Conservation (phyloP, 2,113 vertebrate species). For the Rhinopomastus cyanomelas region DNA sequence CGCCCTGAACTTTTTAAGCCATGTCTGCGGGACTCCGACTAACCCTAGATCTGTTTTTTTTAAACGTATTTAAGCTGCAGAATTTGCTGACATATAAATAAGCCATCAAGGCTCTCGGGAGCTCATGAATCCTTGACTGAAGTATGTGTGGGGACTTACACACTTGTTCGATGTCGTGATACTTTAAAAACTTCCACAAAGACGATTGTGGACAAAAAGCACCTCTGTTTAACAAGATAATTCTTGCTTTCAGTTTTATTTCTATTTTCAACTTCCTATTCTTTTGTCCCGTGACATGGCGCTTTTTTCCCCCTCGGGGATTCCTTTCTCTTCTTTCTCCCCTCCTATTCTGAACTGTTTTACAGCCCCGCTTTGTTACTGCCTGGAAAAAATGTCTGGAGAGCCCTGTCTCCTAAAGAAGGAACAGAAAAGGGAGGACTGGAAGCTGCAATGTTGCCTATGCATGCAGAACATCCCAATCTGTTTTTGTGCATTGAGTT, state of each 20-base stretch:
- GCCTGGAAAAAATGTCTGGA: conserved; percentile 79
- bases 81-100: conserved; percentile 63
- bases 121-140: conserved; percentile 65
- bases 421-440: conserved; percentile 76
- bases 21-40: not conserved
- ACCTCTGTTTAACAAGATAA: conserved; percentile 79
- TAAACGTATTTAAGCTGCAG: conserved; percentile 41
- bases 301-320: conserved; percentile 64
- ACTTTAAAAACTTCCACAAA: conserved; percentile 68
- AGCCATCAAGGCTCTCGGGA: conserved; percentile 64
- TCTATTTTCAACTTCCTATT: conserved; percentile 73
- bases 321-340: conserved; percentile 66
- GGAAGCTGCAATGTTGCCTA: conserved; percentile 75
- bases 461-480: conserved; percentile 84
- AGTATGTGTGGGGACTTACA: conserved; percentile 44
- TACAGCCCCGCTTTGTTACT: conserved; percentile 79
- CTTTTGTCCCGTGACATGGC: conserved; percentile 71
- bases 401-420: conserved; percentile 75
- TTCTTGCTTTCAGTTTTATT: conserved; percentile 79
- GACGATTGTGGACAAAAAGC: conserved; percentile 23
- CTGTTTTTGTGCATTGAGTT: conserved; percentile 87
- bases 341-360: conserved; percentile 73
- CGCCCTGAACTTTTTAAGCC: not conserved
- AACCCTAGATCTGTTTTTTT: conserved; percentile 24
- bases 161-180: conserved; percentile 47